phyloP scores from a whole-genome alignment of 1,140 invertebrate species.

The Sminthurinus signatus region DNA sequence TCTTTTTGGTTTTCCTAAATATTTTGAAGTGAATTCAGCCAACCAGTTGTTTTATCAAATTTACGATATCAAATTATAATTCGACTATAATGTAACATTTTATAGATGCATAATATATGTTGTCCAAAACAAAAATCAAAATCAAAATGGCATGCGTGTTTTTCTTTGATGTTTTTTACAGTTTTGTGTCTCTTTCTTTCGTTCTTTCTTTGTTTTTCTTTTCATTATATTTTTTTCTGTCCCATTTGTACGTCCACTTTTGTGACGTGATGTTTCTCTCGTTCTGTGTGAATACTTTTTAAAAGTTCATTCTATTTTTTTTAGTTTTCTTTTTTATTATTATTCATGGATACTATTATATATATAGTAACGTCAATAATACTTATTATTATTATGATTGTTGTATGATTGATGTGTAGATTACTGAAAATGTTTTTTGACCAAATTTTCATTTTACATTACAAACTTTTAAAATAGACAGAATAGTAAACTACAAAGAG shows the following conservation, averaged over 20 bases:
- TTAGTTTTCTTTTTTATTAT: no score
- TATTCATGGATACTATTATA: no score
- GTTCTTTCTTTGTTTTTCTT: neutral
- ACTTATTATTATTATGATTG: no score
- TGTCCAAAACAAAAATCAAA: neutral
- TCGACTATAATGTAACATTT: no score
- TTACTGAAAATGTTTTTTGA: no score
- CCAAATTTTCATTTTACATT: no score
- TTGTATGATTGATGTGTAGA: no score
- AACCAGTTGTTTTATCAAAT: slow-evolving; percentile 20
- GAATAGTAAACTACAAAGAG: no score
- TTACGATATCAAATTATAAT: neutral
- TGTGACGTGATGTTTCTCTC: neutral
- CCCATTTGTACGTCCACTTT: neutral
- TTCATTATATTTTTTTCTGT: neutral
- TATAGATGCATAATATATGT: neutral
- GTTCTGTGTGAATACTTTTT: neutral
- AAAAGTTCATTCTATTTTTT: no score
- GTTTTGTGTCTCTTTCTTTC: neutral
- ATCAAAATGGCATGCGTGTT: slow-evolving; percentile 27
- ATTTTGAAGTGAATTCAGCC: slow-evolving; percentile 36
- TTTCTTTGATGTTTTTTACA: neutral
- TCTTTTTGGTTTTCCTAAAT: no score
- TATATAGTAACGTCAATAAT: no score
- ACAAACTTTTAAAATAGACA: no score